phyloP scores from a whole-genome alignment of 2,797 vertebrate genomes.

The Distichodus sexfasciatus region DNA sequence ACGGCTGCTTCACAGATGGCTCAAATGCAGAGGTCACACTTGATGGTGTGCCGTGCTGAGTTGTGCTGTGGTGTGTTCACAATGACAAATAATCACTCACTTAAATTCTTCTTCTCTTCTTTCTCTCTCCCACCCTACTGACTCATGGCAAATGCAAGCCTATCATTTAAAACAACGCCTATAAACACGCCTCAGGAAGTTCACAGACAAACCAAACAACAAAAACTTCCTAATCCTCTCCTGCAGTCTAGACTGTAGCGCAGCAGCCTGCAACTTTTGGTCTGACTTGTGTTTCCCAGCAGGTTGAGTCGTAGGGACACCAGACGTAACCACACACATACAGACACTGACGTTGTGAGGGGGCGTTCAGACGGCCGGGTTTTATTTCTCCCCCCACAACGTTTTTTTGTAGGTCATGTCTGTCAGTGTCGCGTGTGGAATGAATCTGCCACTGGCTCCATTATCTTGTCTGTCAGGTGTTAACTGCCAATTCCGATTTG shows the following conservation, averaged over 20 bases:
- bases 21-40: too few relatives aligned
- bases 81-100: too few relatives aligned
- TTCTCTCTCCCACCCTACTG: neutral
- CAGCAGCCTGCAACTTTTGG: neutral
- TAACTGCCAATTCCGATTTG: slow-evolving; percentile 59
- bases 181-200: slow-evolving; percentile 25
- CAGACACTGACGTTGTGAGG: too few relatives aligned
- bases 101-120: neutral
- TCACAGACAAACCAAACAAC: slow-evolving; percentile 6
- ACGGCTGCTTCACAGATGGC: too few relatives aligned
- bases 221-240: slow-evolving; percentile 20
- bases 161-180: slow-evolving; percentile 25
- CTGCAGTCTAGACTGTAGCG: neutral
- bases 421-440: slow-evolving; percentile 47
- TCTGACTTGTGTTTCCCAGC: too few relatives aligned
- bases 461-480: slow-evolving; percentile 53
- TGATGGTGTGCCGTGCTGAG: too few relatives aligned
- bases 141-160: slow-evolving; percentile 35
- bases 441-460: slow-evolving; percentile 58
- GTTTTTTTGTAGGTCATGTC: slow-evolving; percentile 43
- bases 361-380: too few relatives aligned
- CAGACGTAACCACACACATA: too few relatives aligned
- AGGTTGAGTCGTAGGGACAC: too few relatives aligned
- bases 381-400: neutral
- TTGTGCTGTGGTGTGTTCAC: too few relatives aligned